Percentiles rank a stretch among this genome's conserved stretches.
phyloP scores from a whole-genome alignment of 2,888 invertebrate species.

The Emmelina monodactyla region DNA sequence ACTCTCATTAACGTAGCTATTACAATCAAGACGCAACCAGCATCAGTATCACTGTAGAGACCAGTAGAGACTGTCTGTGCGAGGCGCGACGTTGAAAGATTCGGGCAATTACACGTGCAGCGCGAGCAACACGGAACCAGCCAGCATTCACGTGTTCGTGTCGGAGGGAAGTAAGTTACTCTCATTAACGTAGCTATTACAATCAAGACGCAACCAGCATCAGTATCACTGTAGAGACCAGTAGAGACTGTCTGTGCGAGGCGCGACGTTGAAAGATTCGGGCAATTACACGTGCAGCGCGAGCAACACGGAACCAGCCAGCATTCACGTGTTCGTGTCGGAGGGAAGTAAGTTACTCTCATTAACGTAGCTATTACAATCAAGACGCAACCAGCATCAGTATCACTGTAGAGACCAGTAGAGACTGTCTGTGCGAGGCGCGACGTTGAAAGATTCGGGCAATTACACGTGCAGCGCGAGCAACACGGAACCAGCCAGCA shows the following conservation, averaged over 20 bases:
- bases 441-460: slow-evolving; percentile 87
- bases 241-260: slow-evolving; percentile 84
- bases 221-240: slow-evolving; percentile 89
- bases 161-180: slow-evolving; percentile 77
- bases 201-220: slow-evolving; percentile 87
- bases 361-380: slow-evolving; percentile 63
- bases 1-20: neutral
- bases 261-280: slow-evolving; percentile 86
- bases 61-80: slow-evolving; percentile 87
- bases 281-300: slow-evolving; percentile 93
- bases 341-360: slow-evolving; percentile 72
- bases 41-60: slow-evolving; percentile 83
- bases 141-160: slow-evolving; percentile 88
- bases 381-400: slow-evolving; percentile 84
- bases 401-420: slow-evolving; percentile 90
- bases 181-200: slow-evolving; percentile 13
- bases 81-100: slow-evolving; percentile 85
- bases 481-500: slow-evolving; percentile 88
- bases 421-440: slow-evolving; percentile 83
- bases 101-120: slow-evolving; percentile 93
- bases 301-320: slow-evolving; percentile 88
- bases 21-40: slow-evolving; percentile 87
- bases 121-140: slow-evolving; percentile 88
- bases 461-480: slow-evolving; percentile 92
- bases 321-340: slow-evolving; percentile 88